Conservation (phyloP, 2,888 invertebrate species). For the Xanthorhoe designata region DNA sequence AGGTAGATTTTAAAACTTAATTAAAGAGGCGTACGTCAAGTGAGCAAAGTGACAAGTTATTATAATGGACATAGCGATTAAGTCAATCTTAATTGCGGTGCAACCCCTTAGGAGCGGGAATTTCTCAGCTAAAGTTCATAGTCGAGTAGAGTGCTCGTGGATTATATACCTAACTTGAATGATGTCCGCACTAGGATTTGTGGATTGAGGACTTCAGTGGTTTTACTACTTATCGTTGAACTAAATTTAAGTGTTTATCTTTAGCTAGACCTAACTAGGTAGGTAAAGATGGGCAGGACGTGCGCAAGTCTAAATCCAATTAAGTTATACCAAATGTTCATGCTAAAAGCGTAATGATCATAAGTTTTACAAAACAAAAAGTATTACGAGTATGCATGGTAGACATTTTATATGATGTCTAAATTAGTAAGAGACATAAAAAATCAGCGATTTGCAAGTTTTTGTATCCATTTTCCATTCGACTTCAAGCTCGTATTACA, state of each 20-base stretch:
- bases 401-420: no score
- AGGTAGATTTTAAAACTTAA: neutral
- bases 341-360: no score
- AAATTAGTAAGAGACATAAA: no score
- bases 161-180: conserved; percentile 23
- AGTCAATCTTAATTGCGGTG: conserved; percentile 32
- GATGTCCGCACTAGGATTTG: conserved; percentile 6
- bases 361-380: no score
- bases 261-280: no score
- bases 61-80: conserved; percentile 27
- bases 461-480: no score
- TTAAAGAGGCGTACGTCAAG: conserved; percentile 5
- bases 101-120: conserved; percentile 17
- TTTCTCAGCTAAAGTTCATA: conserved; percentile 26
- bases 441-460: no score
- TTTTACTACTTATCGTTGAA: neutral
- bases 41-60: conserved; percentile 20
- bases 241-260: neutral
- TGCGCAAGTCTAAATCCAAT: no score
- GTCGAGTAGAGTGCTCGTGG: conserved; percentile 20
- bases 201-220: neutral
- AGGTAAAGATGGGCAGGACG: no score
- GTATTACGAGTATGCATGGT: no score
- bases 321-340: no score
- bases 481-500: no score